Evolutionary conservation across 2,113 vertebrate species (phyloP), one percentile per base, ranked within the genome.

Genomic region (Gobius niger): DNA sequence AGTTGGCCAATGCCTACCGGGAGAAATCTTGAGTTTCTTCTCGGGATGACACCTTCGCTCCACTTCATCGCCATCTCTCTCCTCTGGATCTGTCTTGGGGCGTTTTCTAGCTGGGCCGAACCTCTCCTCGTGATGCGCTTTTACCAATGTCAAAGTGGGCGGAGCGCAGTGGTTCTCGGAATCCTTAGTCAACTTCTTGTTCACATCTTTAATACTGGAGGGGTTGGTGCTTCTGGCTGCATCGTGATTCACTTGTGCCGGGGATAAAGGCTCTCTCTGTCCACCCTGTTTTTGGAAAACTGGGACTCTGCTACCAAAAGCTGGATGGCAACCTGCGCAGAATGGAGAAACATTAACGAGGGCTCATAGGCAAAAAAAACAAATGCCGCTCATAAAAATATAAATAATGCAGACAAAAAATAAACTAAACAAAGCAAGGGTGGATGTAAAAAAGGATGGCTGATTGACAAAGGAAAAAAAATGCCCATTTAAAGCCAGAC

Each of bases 51-150:
- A 82, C 64, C 14, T 34, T 80, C 73, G 49, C 24, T 86, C 89
- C 52, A 41, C 73, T 1, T 87, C 87, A 47, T 76, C 78, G 41
- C 65, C 52, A 76, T 93, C 92, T 0, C 62, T 0, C 51, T 83
- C 80, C 7, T 95, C 94, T 47, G 87, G 83, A 42, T 90, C 85
- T 7, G 91, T 87, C 61, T 94, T 93, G 72, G 69, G 80, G 70
- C 94, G 94, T 76, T 97, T 98, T 84, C 94, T 91, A 70, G 90
- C 83, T 73, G 91, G 79, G 80, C 85, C 91, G 15, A 90, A 92
- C 70, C 90, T 91, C 15, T 90, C 83, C 18, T 90, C 91, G 5
- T 13, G 9, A 57, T 65, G 83, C 7, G 61, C 77, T 44, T 77
- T 83, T 0, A 62, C 79, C 13, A 68, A 65, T 9, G 77, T 70